Evolutionary conservation across 2,797 vertebrate species (phyloP).

Genomic region (Picus viridis): DNA sequence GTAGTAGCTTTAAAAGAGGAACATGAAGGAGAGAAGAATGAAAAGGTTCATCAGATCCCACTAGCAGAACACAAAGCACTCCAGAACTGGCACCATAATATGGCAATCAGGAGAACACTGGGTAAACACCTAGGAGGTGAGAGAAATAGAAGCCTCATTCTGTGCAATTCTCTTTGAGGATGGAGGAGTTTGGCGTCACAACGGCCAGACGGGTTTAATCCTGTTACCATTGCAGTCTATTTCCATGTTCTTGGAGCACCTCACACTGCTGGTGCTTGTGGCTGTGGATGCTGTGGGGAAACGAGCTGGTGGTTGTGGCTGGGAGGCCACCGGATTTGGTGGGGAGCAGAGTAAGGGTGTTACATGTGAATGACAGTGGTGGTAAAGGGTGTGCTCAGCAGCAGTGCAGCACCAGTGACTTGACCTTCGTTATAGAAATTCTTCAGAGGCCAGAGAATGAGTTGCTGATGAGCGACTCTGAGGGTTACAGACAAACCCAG

Average conservation of each 20-base stretch:
- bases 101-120: slow-evolving; percentile 81
- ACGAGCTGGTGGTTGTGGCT: neutral
- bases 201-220: neutral
- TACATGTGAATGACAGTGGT: neutral
- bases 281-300: neutral
- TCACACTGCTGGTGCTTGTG: fast-evolving
- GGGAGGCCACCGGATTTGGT: neutral
- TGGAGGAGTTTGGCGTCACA: neutral
- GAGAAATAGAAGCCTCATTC: slow-evolving; percentile 7
- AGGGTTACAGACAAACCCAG: slow-evolving; percentile 83
- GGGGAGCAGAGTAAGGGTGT: neutral
- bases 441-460: slow-evolving; percentile 82
- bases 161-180: neutral
- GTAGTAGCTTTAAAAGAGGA: slow-evolving; percentile 5
- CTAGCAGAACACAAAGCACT: slow-evolving; percentile 81
- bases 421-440: slow-evolving; percentile 36
- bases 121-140: slow-evolving; percentile 85
- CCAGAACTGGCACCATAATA: slow-evolving; percentile 84
- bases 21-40: neutral
- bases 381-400: neutral
- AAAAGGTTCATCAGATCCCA: slow-evolving; percentile 11
- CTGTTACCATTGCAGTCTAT: neutral
- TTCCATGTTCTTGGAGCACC: neutral
- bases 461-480: slow-evolving; percentile 86
- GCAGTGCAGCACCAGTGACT: neutral